phyloP scores from a whole-genome alignment of 2,113 vertebrate species.

The Pogonocichla stellata region DNA sequence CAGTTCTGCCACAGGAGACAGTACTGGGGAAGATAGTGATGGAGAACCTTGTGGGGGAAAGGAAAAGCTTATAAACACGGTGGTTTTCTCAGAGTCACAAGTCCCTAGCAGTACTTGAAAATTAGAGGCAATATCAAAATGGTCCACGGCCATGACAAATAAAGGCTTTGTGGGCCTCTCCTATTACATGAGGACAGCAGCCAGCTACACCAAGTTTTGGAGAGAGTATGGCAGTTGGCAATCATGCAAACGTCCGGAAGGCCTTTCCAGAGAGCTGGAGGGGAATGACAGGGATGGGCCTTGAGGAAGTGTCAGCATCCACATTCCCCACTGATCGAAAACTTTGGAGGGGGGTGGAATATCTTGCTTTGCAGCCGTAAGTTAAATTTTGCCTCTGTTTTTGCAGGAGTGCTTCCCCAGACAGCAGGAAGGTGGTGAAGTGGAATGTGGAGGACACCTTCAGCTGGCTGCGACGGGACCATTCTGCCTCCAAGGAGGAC shows the following conservation, averaged over 20 bases:
- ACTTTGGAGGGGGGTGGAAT: rapidly evolving
- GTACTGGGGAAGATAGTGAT: not conserved
- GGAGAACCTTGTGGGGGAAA: not conserved
- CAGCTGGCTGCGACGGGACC: conserved; percentile 95
- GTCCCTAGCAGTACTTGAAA: not conserved
- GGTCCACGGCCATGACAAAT: not conserved
- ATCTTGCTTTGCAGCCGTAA: rapidly evolving
- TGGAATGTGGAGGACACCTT: conserved; percentile 99
- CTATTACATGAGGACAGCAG: not conserved
- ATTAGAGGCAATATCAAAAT: not conserved
- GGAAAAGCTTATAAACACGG: not conserved
- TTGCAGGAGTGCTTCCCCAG: conserved; percentile 91
- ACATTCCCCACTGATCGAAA: not conserved
- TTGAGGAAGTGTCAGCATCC: not conserved
- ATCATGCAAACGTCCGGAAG: not conserved
- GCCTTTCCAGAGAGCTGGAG: not conserved
- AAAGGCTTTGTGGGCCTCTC: not conserved
- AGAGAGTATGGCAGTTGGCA: not conserved
- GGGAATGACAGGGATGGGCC: not conserved
- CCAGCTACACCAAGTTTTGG: not conserved
- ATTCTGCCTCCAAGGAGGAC: conserved; percentile 96
- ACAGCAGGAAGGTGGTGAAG: conserved; percentile 97
- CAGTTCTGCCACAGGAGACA: not conserved
- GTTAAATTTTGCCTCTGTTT: not conserved
- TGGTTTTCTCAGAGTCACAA: not conserved